Base-by-base conservation (phyloP, 1,140 invertebrate genomes). In the Pissodes strobi region DNA sequence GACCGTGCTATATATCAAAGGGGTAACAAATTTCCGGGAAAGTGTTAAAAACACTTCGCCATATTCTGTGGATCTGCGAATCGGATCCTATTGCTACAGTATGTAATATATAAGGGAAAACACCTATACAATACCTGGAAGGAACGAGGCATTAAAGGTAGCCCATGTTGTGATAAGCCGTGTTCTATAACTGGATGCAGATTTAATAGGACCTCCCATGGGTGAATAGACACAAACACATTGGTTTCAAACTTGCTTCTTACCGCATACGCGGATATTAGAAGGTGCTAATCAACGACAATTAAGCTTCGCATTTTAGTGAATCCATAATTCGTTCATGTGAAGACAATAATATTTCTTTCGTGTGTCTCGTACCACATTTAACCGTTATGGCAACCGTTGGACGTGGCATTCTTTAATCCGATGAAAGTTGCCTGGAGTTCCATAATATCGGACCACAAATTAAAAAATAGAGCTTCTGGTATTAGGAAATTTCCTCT, bases 381-480 rank as follows among this genome's bases (percentile, higher is more conserved):
- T 34, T 12, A 9, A 43, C 55, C 2, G 19, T 41, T 34, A 22
- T 38, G 25, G 1, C 55, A 57, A 57, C 55, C 55, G 1, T 34
- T 45, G 6, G 55, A 57, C 27, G 55, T 57, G 6, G 55, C 55
- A 21, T 57, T 57, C 21, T 57, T 57, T 43, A 30, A 34, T 1
- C 55, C 55, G 9, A n/a, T 57, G 38, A 57, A 57, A 57, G 18
- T 45, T 2, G 21, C 39, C 4, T 57, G 55, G 55, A 12, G 38
- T 2, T 1, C 27, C 1, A 34, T 43, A 22, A 2, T 57, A 2
- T 1, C 10, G 2, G 38, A 57, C 1, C 43, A 34, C 25, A 57
- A 57, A 23, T 21, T 46, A 4, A 46, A 2, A 46, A 46, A 46
- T 15, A 15, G 43, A 46, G n/a, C n/a, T n/a, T n/a, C n/a, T n/a